These are phyloP conservation scores for Nycticebus coucang DNA, from an alignment of 2,113 vertebrate species.

Conservation along the genomic window DNA sequence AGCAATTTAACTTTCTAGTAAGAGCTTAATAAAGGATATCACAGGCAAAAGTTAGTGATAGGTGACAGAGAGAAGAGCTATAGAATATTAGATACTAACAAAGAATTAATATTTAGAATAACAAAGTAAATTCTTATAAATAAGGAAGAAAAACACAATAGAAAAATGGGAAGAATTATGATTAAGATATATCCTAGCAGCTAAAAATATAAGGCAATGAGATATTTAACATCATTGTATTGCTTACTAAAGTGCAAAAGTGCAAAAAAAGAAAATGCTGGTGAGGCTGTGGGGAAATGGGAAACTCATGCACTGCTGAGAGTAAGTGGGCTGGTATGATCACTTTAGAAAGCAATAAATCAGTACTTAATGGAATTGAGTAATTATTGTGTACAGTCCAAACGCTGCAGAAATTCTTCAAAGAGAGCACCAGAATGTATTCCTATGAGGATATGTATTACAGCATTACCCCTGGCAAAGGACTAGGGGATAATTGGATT, in stretches of 20 bases:
- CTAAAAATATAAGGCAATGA: background rate
- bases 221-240: background rate
- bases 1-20: background rate
- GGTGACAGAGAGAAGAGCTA: background rate
- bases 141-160: constrained; percentile 9
- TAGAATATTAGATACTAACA: background rate
- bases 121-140: background rate
- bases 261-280: background rate
- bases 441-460: background rate
- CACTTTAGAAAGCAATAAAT: background rate
- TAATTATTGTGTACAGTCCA: background rate
- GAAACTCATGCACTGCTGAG: background rate
- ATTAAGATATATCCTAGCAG: background rate
- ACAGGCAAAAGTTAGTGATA: background rate
- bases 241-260: background rate
- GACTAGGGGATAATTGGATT: background rate
- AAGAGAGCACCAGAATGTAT: background rate
- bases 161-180: background rate
- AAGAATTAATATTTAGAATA: background rate
- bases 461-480: background rate
- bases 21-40: background rate
- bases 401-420: background rate
- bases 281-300: background rate
- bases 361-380: background rate
- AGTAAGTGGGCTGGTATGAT: background rate